Percentiles rank a stretch among this genome's conserved stretches.
These are phyloP conservation scores for Craterocephalus amniculus DNA, from an alignment of 2,797 vertebrate species.

Conservation along the genomic window DNA sequence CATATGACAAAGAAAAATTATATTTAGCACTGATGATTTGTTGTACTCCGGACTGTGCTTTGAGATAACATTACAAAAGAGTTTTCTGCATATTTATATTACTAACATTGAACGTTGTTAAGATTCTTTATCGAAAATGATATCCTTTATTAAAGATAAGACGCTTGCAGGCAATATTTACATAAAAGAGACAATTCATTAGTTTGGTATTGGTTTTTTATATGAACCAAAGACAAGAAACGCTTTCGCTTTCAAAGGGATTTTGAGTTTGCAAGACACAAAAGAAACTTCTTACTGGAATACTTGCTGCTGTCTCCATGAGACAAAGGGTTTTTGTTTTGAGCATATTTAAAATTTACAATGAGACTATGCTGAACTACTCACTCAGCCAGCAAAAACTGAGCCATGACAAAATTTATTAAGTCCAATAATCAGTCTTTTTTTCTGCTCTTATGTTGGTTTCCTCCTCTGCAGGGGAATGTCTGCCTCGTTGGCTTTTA, in stretches of 20 bases:
- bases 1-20: not conserved
- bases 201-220: not conserved
- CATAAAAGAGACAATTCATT: not conserved
- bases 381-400: not conserved
- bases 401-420: not conserved
- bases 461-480: slow-evolving; percentile 4
- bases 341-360: not conserved
- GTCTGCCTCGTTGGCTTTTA: not conserved
- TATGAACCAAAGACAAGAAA: too few relatives aligned
- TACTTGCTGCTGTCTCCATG: too few relatives aligned
- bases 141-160: too few relatives aligned
- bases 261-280: not conserved
- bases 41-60: not conserved
- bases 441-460: slow-evolving; percentile 1
- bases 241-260: too few relatives aligned
- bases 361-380: not conserved
- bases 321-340: not conserved
- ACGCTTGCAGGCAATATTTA: not conserved
- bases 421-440: not conserved
- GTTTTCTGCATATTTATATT: not conserved
- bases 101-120: too few relatives aligned
- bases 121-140: too few relatives aligned
- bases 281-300: not conserved
- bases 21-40: not conserved
- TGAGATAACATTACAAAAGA: not conserved